phyloP scores from a whole-genome alignment of 2,888 invertebrate species.

The Sphecodes monilicornis region DNA sequence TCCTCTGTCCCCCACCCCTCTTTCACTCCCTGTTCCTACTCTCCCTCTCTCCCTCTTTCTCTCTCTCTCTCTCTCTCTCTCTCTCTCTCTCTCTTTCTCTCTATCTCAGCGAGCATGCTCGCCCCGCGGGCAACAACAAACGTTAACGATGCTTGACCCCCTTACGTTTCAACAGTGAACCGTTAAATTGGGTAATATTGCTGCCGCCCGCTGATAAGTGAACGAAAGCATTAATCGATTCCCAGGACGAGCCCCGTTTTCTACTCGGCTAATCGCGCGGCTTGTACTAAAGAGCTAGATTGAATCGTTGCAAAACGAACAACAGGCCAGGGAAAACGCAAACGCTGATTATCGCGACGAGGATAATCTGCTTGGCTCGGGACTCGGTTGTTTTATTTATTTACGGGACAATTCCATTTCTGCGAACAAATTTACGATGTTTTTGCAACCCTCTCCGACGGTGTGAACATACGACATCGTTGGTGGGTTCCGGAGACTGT shows the following conservation, averaged over 20 bases:
- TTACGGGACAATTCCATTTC: background rate
- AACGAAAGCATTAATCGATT: slow-evolving; percentile 15
- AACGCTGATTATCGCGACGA: background rate
- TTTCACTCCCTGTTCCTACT: background rate
- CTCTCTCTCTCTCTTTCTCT: background rate
- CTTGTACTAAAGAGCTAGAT: background rate
- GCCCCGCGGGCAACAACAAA: slow-evolving; percentile 2
- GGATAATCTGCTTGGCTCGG: background rate
- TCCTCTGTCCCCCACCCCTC: too few relatives aligned
- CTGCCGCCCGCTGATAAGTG: background rate
- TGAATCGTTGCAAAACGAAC: background rate
- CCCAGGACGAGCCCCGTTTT: background rate
- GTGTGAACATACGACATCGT: background rate
- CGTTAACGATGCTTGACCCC: slow-evolving; percentile 14
- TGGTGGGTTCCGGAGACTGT: background rate
- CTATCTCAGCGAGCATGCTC: background rate
- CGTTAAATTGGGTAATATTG: slow-evolving; percentile 13
- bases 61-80: too few relatives aligned
- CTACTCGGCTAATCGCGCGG: background rate
- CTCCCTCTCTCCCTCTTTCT: background rate
- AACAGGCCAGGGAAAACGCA: background rate
- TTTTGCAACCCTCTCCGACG: background rate
- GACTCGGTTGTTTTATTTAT: background rate
- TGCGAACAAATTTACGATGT: background rate
- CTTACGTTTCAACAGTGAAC: slow-evolving; percentile 10